Base-by-base conservation (phyloP, 2,888 invertebrate genomes). In the Alcis repandata region DNA sequence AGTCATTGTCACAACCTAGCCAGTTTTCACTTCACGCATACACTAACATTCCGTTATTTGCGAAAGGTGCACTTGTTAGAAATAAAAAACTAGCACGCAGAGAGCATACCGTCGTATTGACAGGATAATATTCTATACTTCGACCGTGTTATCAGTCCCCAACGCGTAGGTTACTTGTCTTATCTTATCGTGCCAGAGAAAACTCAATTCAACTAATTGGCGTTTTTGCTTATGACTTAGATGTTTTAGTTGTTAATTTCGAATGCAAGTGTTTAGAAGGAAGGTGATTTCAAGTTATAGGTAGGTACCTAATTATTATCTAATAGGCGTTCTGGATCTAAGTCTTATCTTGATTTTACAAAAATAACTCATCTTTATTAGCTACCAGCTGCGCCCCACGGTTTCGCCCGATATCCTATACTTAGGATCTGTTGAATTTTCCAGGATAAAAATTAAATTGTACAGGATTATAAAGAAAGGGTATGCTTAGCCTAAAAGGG, bases 121-220 rank as follows among this genome's bases (percentile, higher is more conserved):
- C 90, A 85, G 84, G 82, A 82, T 27, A 27, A 6, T 27, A 27
- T 80, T 85, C 80, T 83, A 84, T 81, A 82, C 83, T 85, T 90
- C 80, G 86, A 79, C 77, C 78, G 77, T 78, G 83, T 88, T 92
- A 92, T 91, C 92, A 80, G 72, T 79, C 83, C 80, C 77, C 80
- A 80, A 79, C 83, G 83, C 84, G 81, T 85, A 78, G 77, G 83
- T 80, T 86, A 89, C 86, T 89, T 83, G 87, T 85, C 84, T 91
- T 91, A 92, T 92, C 92, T 91, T 90, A 92, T 92, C 92, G 76
- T 78, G 67, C 67, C 64, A 65, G 78, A 80, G 82, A 84, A 86
- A 83, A 86, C 79, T 80, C 77, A 78, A 81, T 79, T 77, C 71
- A 72, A 74, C 54, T 68, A 72, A 76, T 68, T 70, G 58, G 57